Conservation (phyloP, 23 tunicate species). For the Diplosoma virens region DNA sequence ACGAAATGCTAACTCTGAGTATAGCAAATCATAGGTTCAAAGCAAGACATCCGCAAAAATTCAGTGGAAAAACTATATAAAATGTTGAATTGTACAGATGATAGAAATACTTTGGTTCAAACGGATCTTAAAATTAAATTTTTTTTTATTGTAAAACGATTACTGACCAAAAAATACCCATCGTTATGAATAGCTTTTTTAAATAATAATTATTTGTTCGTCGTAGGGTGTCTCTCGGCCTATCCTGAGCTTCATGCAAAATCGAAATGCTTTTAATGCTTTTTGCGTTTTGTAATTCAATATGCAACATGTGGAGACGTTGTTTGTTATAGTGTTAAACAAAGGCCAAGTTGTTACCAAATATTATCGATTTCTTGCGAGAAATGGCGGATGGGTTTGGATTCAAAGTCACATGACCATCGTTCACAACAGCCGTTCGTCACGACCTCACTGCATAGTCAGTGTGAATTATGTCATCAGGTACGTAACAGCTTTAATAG, state of each 20-base stretch:
- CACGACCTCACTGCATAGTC: conserved; percentile 92
- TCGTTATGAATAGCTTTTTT: no score
- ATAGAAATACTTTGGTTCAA: not conserved
- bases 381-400: conserved; percentile 90
- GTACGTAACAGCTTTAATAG: conserved; percentile 20
- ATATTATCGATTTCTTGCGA: conserved; percentile 82
- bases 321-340: conserved; percentile 52
- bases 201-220: no score
- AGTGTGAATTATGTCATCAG: conserved; percentile 87
- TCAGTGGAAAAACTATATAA: not conserved
- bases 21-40: not conserved
- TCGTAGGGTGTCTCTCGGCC: no score
- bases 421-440: conserved; percentile 89
- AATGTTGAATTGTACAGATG: not conserved
- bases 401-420: conserved; percentile 87
- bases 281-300: no score
- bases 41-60: not conserved
- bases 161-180: no score
- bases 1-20: no score
- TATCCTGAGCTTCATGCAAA: no score
- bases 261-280: no score
- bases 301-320: no score
- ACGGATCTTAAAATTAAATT: no score
- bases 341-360: conserved; percentile 91
- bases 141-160: no score